Conservation (phyloP, 2,797 vertebrate species). For the Scolopax bukidnonensis region DNA sequence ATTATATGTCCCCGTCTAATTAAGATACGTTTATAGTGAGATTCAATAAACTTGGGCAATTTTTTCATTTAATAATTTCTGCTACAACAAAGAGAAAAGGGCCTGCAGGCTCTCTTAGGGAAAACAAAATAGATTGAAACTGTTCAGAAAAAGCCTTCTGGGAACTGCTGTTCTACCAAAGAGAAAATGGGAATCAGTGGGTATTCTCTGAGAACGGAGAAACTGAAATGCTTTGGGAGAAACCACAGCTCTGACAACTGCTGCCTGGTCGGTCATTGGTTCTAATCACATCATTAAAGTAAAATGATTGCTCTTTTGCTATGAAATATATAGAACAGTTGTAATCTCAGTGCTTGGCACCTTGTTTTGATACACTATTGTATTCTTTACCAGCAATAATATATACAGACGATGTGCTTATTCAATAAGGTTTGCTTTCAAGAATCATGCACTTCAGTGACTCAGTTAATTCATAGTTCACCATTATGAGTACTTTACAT, state of each 20-base stretch:
- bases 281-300: background rate
- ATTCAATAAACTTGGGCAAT: background rate
- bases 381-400: background rate
- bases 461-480: conserved; percentile 5
- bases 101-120: background rate
- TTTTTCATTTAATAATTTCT: background rate
- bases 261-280: background rate
- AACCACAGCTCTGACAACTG: background rate
- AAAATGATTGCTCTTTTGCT: background rate
- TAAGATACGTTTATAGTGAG: background rate
- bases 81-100: background rate
- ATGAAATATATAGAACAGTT: background rate
- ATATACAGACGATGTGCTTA: background rate
- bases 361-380: background rate
- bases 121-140: conserved; percentile 9
- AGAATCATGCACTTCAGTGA: background rate
- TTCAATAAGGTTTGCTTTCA: background rate
- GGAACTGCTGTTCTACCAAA: background rate
- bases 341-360: background rate
- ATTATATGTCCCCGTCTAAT: background rate
- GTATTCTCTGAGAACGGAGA: background rate
- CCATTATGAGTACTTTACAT: background rate
- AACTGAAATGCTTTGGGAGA: background rate
- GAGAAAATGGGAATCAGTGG: conserved; percentile 15
- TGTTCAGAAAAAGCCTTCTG: conserved; percentile 21